Evolutionary conservation across 1,140 invertebrate species (phyloP).

Genomic region (Sycobia sp.): DNA sequence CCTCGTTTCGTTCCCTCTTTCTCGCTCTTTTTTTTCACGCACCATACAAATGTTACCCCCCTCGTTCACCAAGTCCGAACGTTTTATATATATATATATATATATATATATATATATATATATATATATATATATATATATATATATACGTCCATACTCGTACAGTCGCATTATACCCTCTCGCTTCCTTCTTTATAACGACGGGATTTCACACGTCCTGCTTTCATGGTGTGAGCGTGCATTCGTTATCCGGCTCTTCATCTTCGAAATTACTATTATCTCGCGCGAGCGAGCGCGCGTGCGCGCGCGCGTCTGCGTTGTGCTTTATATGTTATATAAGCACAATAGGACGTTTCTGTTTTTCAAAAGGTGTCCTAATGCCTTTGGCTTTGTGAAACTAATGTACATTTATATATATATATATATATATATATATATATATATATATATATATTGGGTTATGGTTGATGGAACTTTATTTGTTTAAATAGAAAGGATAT

Average conservation of each 20-base stretch:
- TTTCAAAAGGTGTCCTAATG: too few species aligned
- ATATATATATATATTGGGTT: too few species aligned
- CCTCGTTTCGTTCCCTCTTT: conserved; percentile 7
- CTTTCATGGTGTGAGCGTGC: conserved; percentile 32
- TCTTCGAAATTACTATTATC: conserved; percentile 32
- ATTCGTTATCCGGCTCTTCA: conserved; percentile 33
- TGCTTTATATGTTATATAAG: too few species aligned
- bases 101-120: too few species aligned
- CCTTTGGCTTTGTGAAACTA: too few species aligned
- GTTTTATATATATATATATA: too few species aligned
- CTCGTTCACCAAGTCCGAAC: too few species aligned
- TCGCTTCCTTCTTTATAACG: conserved; percentile 28
- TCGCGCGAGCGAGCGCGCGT: background rate
- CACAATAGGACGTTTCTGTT: background rate
- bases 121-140: too few species aligned
- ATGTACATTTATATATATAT: background rate
- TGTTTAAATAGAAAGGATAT: too few species aligned
- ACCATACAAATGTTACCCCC: background rate
- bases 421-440: background rate
- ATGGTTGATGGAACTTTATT: too few species aligned
- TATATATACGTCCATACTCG: background rate
- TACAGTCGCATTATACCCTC: background rate
- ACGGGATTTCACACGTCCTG: conserved; percentile 43
- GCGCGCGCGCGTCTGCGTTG: background rate
- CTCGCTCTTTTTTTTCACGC: background rate